Conservation (phyloP, 2,797 vertebrate genomes). For the Platalea minor region DNA sequence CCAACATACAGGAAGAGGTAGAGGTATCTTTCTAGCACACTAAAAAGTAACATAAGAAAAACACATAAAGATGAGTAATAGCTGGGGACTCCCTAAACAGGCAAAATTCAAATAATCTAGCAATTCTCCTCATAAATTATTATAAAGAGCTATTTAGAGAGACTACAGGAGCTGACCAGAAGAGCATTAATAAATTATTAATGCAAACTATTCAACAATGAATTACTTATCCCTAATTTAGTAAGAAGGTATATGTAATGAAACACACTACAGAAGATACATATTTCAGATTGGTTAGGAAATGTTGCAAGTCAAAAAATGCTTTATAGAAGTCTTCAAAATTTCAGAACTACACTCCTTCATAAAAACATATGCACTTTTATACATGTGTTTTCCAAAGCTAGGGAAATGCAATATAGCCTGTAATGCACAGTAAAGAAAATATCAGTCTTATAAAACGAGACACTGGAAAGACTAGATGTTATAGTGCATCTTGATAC, state of each 20-base stretch:
- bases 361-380: not conserved
- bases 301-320: not conserved
- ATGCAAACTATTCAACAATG: not conserved
- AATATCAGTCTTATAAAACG: not conserved
- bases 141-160: not conserved
- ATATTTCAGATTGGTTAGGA: not conserved
- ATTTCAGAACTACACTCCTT: not conserved
- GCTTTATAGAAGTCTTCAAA: not conserved
- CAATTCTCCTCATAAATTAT: not conserved
- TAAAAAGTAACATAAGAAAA: not conserved
- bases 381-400: not conserved
- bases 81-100: not conserved
- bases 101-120: not conserved
- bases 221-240: not conserved
- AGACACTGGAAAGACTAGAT: not conserved
- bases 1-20: not conserved
- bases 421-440: not conserved
- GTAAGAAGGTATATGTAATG: not conserved
- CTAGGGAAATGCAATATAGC: not conserved
- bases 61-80: not conserved
- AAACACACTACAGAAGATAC: not conserved
- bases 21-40: accelerated
- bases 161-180: not conserved
- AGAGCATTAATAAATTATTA: not conserved
- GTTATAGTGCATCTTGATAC: not conserved